Evolutionary conservation across 2,113 vertebrate species (phyloP), one percentile per base, ranked within the genome.

Genomic region (Hiodon tergisus): DNA sequence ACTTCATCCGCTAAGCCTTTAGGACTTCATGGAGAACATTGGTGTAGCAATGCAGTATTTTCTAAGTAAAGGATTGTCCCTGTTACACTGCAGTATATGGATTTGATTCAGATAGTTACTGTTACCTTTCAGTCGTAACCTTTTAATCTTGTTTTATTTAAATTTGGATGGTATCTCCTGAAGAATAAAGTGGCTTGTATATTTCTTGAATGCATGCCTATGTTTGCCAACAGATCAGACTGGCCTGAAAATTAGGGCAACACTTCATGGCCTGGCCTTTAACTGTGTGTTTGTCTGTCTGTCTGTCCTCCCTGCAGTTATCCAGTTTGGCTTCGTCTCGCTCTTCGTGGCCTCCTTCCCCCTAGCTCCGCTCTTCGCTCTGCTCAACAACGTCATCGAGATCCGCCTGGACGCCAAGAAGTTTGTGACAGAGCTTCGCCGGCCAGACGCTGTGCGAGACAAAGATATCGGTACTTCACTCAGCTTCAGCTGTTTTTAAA

Each of bases 321-420:
- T 72, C 59, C 71, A 46, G 47, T 77, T 79, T 62, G 66, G 71
- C 46, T 75, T 60, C 51, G 97, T 99, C 76, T 95, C 96, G 0
- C 92, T 99, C 14, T 99, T 99, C 13, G 97, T 99, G 82, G 97
- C 97, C 72, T 99, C 97, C 55, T 98, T 99, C 71, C 97, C 97
- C 0, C 86, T 99, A 89, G 97, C 97, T 6, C 97, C 97, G 0
- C 86, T 95, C 3, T 97, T 99, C 50, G 97, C 97, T 66, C 91
- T 99, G 47, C 93, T 99, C 81, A 99, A 99, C 88, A 99, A 99
- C 4, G 79, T 99, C 82, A 98, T 99, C 0, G 97, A 99, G 87
- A 95, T 99, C 5, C 92, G 97, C 1, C 94, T 99, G 0, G 97
- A 99, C 11, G 97, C 96, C 3, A 95, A 94, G 66, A 99, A 99